phyloP scores from a whole-genome alignment of 2,113 vertebrate species.

The Mobula hypostoma region DNA sequence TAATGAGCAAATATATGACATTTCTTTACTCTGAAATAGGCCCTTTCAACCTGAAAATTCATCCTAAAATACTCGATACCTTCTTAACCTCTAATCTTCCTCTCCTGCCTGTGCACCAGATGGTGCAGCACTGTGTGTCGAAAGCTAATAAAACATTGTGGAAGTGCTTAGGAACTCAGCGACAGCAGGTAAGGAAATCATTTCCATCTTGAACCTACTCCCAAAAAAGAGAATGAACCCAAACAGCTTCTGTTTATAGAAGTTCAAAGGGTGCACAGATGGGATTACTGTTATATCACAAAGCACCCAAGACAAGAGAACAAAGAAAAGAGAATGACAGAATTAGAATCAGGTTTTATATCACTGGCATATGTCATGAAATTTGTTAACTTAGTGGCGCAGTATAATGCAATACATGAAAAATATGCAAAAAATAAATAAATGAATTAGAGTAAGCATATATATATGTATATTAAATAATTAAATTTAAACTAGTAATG shows the following conservation, averaged over 20 bases:
- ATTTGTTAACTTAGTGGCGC: too few species aligned
- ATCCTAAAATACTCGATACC: background rate
- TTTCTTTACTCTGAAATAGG: background rate
- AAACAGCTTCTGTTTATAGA: background rate
- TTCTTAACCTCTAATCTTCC: slow-evolving; percentile 19
- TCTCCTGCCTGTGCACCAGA: slow-evolving; percentile 12
- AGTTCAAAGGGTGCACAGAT: background rate
- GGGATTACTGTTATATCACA: background rate
- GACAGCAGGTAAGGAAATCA: slow-evolving; percentile 1
- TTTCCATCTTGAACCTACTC: background rate
- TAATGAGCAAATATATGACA: background rate
- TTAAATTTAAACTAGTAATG: too few species aligned
- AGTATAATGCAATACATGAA: too few species aligned
- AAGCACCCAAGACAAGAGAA: background rate
- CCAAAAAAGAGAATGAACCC: background rate
- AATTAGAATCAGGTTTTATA: too few species aligned
- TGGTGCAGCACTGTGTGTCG: background rate
- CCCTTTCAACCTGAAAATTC: slow-evolving; percentile 27
- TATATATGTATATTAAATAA: too few species aligned
- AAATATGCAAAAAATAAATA: too few species aligned
- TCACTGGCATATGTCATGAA: too few species aligned
- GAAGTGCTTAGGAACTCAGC: background rate
- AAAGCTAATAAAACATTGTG: slow-evolving; percentile 7
- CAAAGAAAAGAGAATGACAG: background rate
- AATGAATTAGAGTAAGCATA: too few species aligned